Conservation (phyloP, 2,888 invertebrate genomes). For the Spodoptera picta region DNA sequence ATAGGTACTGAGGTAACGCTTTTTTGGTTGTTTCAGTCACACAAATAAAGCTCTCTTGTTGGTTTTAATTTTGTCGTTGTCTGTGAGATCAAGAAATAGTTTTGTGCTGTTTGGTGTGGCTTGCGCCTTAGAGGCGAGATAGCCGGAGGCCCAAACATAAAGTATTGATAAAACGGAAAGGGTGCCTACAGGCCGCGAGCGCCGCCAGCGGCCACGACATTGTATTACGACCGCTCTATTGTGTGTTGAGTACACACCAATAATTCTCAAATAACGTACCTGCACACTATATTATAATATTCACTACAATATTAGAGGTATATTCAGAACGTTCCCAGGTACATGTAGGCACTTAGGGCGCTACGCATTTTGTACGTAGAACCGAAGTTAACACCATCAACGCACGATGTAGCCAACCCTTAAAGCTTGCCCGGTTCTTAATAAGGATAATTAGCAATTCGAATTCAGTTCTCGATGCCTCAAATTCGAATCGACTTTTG, state of each 20-base stretch:
- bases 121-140: slow-evolving; percentile 42
- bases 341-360: too few species aligned
- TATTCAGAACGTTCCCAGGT: too few species aligned
- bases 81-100: slow-evolving; percentile 20
- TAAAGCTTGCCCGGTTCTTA: too few species aligned
- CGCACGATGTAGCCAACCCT: not conserved
- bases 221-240: slow-evolving; percentile 60
- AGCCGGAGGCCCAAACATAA: slow-evolving; percentile 70
- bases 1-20: too few species aligned
- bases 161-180: slow-evolving; percentile 78
- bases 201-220: slow-evolving; percentile 56
- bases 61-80: not conserved
- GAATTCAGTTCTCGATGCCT: too few species aligned
- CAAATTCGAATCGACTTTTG: too few species aligned
- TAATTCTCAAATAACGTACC: slow-evolving; percentile 43
- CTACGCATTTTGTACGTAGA: slow-evolving; percentile 1
- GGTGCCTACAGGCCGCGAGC: slow-evolving; percentile 61
- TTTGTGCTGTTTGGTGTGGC: slow-evolving; percentile 36
- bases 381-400: not conserved
- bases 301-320: slow-evolving; percentile 2
- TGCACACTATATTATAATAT: slow-evolving; percentile 24
- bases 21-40: too few species aligned
- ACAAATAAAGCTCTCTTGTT: too few species aligned
- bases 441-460: too few species aligned
- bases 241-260: slow-evolving; percentile 52